Evolutionary conservation across 1,140 invertebrate genomes (phyloP).

Genomic region (Rhizoglyphus robini): DNA sequence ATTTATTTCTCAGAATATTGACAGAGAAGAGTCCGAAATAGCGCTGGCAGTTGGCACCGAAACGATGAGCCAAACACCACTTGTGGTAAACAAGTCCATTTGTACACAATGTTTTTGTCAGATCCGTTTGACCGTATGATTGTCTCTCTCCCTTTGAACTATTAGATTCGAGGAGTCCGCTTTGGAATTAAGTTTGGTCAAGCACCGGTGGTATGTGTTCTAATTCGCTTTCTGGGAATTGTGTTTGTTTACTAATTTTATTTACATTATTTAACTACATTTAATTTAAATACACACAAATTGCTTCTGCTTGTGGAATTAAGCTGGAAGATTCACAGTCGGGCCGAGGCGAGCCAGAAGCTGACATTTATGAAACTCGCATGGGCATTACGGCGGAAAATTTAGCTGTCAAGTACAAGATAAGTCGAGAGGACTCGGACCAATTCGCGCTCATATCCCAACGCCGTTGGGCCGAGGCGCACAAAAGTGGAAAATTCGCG

Average conservation of each 20-base stretch:
- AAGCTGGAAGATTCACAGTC: constrained; percentile 60
- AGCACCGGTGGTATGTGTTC: constrained; percentile 42
- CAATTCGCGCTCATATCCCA: constrained; percentile 68
- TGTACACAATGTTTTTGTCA: neutral
- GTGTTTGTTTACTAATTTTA: no score
- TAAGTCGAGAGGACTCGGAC: constrained; percentile 74
- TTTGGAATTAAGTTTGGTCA: constrained; percentile 76
- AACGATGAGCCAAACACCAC: constrained; percentile 91
- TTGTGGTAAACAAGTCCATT: no score
- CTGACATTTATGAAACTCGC: constrained; percentile 73
- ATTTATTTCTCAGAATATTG: neutral
- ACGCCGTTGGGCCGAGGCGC: constrained; percentile 52
- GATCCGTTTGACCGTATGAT: neutral
- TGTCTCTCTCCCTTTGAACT: neutral
- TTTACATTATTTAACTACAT: no score
- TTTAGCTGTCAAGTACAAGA: constrained; percentile 73
- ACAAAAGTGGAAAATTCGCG: constrained; percentile 73
- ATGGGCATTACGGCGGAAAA: constrained; percentile 98
- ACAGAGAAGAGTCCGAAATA: constrained; percentile 55
- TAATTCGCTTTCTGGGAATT: neutral
- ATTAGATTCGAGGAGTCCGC: constrained; percentile 50
- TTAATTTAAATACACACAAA: no score
- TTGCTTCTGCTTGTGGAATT: no score
- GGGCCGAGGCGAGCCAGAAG: constrained; percentile 64
- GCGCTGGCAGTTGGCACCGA: constrained; percentile 82